Evolutionary conservation across 2,797 vertebrate species (phyloP), one percentile per base, ranked within the genome.

Genomic region (Melanotaenia boesemani): DNA sequence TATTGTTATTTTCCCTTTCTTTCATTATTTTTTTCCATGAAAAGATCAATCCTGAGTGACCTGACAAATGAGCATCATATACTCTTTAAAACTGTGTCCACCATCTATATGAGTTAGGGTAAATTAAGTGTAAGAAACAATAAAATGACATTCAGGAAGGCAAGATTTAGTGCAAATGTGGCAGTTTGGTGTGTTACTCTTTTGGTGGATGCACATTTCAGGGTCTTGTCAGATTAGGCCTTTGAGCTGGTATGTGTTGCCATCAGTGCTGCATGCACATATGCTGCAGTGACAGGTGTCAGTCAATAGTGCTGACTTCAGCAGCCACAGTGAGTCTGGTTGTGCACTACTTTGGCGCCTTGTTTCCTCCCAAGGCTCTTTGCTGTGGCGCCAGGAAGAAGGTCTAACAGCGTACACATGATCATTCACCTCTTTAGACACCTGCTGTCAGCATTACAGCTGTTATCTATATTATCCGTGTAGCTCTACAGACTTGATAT

Each of bases 241-340:
- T 72, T 62, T 37, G 46, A 8, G 44, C 63, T 26, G 41, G 6
- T 34, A 22, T 32, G 71, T 46, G 34, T 22, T 52, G 20, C 48
- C 73, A 34, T 41, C 6, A 50, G 24, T 20, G 6, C 10, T 57
- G 65, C 30, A 64, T 69, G 36, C 59, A 72, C 50, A 65, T n/a
- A 72, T 24, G 52, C 44, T 30, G 54, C 72, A 79, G 30, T 81
- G 87, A 86, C 89, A 91, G 88, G 76, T 91, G 86, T 84, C 89
- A 83, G 87, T 90, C 86, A 79, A 73, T 88, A 86, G 52, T 85
- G 92, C 90, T 91, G 88, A 91, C 82, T 84, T 87, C 80, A 90
- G 90, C 88, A 88, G 86, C 39, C 76, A 67, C 18, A 67, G 59
- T 50, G 44, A 86, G 77, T 80, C 74, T 88, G 67, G 81, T 77